These are phyloP conservation scores for Poecilia gillii DNA, from an alignment of 2,797 vertebrate genomes.

Conservation along the genomic window DNA sequence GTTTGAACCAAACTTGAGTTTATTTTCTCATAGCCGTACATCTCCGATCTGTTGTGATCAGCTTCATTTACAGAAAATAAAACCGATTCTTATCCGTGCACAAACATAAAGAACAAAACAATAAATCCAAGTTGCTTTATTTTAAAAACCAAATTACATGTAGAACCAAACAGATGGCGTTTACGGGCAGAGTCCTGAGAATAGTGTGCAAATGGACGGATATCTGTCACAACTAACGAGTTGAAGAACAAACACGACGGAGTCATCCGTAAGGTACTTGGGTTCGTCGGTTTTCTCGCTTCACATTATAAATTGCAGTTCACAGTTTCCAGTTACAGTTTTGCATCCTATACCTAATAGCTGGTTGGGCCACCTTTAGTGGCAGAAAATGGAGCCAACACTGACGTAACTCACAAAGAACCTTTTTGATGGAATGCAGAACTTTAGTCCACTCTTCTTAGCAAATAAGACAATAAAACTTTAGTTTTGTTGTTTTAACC, in stretches of 20 bases:
- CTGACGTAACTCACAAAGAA: background rate
- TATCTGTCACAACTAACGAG: conserved; percentile 30
- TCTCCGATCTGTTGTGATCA: background rate
- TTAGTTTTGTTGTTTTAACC: background rate
- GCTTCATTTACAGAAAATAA: conserved; percentile 25
- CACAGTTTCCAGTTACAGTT: conserved; percentile 59
- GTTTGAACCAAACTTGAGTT: conserved; percentile 2
- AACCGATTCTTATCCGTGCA: background rate
- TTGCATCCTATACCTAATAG: background rate
- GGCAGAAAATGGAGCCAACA: background rate
- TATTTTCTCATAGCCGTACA: conserved; percentile 25
- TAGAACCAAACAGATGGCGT: conserved; percentile 40
- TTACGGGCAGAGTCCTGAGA: conserved; percentile 65
- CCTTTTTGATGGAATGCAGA: background rate
- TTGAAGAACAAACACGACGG: conserved; percentile 6
- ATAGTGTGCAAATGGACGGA: conserved; percentile 37
- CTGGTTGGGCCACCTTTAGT: background rate
- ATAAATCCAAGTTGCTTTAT: conserved; percentile 40
- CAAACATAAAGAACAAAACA: background rate
- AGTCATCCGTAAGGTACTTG: background rate
- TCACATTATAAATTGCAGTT: conserved; percentile 45
- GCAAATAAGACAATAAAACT: background rate
- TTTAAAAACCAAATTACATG: conserved; percentile 44
- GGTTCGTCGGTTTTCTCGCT: conserved; percentile 14
- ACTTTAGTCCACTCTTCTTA: background rate